Base-by-base conservation (phyloP, 2,888 invertebrate genomes). In the Diachrysia chrysitis region DNA sequence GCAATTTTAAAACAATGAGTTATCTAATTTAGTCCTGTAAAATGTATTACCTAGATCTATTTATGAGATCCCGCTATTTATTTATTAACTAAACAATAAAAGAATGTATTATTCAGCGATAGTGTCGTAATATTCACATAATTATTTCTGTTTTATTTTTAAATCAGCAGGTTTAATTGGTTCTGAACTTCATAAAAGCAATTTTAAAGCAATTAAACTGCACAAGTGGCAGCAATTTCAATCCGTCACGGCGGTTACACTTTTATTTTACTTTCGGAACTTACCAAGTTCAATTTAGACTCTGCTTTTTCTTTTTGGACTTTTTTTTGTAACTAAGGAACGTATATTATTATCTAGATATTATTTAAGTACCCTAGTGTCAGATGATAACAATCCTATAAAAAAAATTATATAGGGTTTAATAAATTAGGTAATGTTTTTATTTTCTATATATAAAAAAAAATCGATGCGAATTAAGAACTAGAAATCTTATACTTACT, bases 121-220 rank as follows among this genome's bases (percentile, higher is more conserved):
- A 51, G 21, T 21, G 14, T 21, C 48, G 17, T 51, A 51, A 51
- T 1, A 51, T 21, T 21, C 48, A 21, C 19, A 51, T 21, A n/a
- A n/a, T n/a, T n/a, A 51, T 19, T 51, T 51, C 14, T 53, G 16
- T n/a, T 25, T 29, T 54, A 53, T 54, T 58, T 42, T 14, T 37
- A 25, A 0, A 59, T 0, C 64, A 37, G 19, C 5, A 23, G 10
- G 25, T 32, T 59, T 63, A 16, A 14, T 48, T 62, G 17, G 12
- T 46, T 58, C 29, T 3, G 9, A 57, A 55, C 25, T 60, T 54
- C 3, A 58, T 19, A 23, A 37, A 51, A 21, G 16, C 25, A 21
- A 54, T 60, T 57, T 71, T 54, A 19, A 32, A 51, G 1, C 63
- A 35, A 71, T 57, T 37, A 29, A 63, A 58, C 42, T 62, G 37